Evolutionary conservation across 37 sponge, comb jelly and placozoan species (phyloP).

Genomic region (Eunapius fragilis): DNA sequence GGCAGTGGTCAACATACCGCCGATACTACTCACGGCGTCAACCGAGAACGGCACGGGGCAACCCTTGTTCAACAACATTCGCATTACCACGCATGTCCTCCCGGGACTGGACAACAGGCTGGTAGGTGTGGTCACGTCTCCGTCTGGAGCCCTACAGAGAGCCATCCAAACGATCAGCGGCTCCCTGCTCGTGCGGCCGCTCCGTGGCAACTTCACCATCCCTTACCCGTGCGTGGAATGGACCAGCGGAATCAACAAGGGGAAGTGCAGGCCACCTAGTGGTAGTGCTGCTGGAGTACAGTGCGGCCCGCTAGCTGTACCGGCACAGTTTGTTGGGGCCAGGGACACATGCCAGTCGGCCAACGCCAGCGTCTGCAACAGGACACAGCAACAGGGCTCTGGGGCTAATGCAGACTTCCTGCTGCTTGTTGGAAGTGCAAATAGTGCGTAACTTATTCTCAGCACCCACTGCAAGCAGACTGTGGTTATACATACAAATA

Average conservation of each 20-base stretch:
- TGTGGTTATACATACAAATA: no score
- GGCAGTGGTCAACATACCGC: neutral
- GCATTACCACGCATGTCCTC: neutral
- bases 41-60: no score
- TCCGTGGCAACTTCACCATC: neutral
- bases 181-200: neutral
- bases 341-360: neutral
- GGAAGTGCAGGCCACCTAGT: neutral
- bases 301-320: neutral
- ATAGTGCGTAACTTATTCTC: neutral
- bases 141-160: neutral
- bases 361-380: neutral
- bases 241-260: neutral
- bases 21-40: neutral
- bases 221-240: neutral
- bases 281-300: neutral
- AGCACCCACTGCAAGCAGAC: no score
- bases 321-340: neutral
- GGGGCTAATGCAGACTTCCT: constrained; percentile 9
- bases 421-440: constrained; percentile 8
- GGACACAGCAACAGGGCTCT: neutral
- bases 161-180: neutral
- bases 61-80: neutral
- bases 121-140: neutral
- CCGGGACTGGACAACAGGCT: neutral